Conservation (phyloP, 2,888 invertebrate species). For the Yponomeuta evonymella region DNA sequence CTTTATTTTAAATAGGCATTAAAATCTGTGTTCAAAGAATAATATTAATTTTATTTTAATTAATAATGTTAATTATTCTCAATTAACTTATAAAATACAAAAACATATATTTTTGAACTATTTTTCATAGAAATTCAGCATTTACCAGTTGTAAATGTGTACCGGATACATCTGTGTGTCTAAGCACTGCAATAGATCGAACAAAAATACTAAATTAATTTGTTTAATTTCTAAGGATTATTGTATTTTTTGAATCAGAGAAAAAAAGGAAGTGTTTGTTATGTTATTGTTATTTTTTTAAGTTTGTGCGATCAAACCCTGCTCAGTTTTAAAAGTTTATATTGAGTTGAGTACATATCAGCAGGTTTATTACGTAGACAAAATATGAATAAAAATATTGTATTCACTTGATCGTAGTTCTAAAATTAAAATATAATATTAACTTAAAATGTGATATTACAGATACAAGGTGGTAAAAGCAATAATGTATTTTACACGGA, state of each 20-base stretch:
- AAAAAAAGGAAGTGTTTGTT: neutral
- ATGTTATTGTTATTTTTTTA: neutral
- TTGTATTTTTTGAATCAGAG: no score
- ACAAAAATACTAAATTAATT: no score
- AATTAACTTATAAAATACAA: no score
- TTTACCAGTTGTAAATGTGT: no score
- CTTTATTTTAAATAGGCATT: neutral
- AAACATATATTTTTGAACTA: no score
- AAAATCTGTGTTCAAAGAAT: neutral
- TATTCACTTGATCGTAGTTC: neutral
- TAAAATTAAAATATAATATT: constrained; percentile 4
- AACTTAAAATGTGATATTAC: constrained; percentile 17
- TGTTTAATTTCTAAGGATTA: no score
- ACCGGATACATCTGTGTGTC: no score
- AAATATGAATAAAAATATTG: neutral
- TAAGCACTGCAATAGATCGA: no score
- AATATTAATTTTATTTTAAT: neutral
- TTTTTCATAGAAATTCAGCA: no score
- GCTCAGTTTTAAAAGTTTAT: neutral
- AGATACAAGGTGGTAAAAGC: constrained; percentile 12
- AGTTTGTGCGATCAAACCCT: constrained; percentile 1
- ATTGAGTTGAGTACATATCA: neutral
- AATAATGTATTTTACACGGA: constrained; percentile 7
- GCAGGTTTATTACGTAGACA: neutral
- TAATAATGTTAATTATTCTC: neutral